phyloP scores from a whole-genome alignment of 2,113 vertebrate genomes.

The Ochotona princeps region DNA sequence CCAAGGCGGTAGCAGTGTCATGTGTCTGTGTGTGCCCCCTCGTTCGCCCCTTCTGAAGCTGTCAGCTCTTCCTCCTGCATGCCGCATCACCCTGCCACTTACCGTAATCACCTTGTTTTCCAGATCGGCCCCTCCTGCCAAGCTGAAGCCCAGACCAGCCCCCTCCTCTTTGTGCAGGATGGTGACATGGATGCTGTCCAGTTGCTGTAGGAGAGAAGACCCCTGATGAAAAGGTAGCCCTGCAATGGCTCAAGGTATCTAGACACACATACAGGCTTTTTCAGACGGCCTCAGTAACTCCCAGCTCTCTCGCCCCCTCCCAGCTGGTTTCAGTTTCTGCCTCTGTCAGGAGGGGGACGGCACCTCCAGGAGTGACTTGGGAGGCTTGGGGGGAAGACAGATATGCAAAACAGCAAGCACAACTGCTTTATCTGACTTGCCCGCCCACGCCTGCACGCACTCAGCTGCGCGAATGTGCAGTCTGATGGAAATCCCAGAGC shows the following conservation, averaged over 20 bases:
- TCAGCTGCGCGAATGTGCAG: rapidly evolving
- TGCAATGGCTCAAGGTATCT: rapidly evolving
- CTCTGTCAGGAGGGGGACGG: background rate
- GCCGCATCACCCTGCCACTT: constrained; percentile 74
- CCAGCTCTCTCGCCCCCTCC: background rate
- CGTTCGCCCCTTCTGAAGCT: background rate
- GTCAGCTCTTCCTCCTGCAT: background rate
- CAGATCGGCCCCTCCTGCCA: constrained; percentile 94
- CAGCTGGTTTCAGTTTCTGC: background rate
- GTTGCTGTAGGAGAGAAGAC: constrained; percentile 86
- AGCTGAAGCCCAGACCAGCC: constrained; percentile 94
- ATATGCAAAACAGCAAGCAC: background rate
- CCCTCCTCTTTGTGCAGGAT: constrained; percentile 96
- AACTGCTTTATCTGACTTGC: background rate
- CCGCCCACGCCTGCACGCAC: background rate
- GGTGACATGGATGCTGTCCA: constrained; percentile 94
- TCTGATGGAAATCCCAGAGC: background rate
- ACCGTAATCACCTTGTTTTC: constrained; percentile 94
- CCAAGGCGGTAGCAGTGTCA: no score
- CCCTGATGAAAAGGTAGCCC: rapidly evolving
- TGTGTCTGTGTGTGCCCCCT: no score
- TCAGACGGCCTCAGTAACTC: background rate
- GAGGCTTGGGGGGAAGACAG: background rate
- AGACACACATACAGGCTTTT: no score
- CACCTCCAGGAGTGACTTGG: background rate